These are phyloP conservation scores for Gasteruption jaculator DNA, from an alignment of 2,888 invertebrate species.

Conservation along the genomic window DNA sequence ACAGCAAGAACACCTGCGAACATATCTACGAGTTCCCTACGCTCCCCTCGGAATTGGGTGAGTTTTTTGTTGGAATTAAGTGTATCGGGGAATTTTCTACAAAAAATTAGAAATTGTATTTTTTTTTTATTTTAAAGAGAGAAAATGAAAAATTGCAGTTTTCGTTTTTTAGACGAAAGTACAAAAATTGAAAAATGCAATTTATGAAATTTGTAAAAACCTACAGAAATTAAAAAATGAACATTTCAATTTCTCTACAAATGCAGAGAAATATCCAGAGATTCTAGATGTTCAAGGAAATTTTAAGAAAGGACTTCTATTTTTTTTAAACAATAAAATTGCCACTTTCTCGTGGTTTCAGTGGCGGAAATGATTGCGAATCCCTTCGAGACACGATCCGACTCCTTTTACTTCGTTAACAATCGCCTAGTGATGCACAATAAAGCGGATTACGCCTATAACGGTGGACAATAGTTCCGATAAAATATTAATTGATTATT, in stretches of 20 bases:
- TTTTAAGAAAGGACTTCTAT: too few species aligned
- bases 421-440: slow-evolving; percentile 97
- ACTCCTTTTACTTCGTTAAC: slow-evolving; percentile 99
- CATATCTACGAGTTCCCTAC: slow-evolving; percentile 98
- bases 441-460: slow-evolving; percentile 98
- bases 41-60: slow-evolving; percentile 81
- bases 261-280: too few species aligned
- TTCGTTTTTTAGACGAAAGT: too few species aligned
- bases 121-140: slow-evolving; percentile 11
- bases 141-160: too few species aligned
- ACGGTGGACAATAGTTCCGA: too few species aligned
- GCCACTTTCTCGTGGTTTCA: too few species aligned
- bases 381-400: slow-evolving; percentile 96
- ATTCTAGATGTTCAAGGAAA: too few species aligned
- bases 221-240: not conserved
- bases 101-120: slow-evolving; percentile 6
- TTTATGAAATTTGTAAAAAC: too few species aligned
- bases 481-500: too few species aligned
- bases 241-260: too few species aligned
- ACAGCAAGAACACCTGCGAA: slow-evolving; percentile 95
- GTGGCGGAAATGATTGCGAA: slow-evolving; percentile 94
- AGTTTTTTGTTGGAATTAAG: too few species aligned
- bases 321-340: slow-evolving; percentile 19
- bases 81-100: slow-evolving; percentile 5
- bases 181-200: too few species aligned